Evolutionary conservation across 2,113 vertebrate genomes (phyloP).

Genomic region (Falco punctatus): DNA sequence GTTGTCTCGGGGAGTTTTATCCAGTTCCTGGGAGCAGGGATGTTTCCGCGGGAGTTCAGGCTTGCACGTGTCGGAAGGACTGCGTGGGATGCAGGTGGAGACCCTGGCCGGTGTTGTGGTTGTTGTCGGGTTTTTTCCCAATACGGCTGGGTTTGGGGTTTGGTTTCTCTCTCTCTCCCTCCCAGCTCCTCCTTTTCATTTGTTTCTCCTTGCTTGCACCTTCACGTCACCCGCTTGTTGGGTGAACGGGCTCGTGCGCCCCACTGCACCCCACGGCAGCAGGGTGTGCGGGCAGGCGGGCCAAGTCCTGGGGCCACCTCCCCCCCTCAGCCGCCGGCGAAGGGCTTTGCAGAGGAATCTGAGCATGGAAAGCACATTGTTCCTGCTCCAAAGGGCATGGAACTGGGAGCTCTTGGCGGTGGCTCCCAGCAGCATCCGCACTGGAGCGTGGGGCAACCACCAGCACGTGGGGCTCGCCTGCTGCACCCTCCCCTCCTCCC

Average conservation of each 20-base stretch:
- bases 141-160: background rate
- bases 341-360: background rate
- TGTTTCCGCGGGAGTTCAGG: background rate
- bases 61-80: background rate
- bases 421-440: fast-evolving
- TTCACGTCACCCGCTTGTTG: fast-evolving
- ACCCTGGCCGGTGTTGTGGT: background rate
- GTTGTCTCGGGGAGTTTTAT: background rate
- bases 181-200: background rate
- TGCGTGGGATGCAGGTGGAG: constrained; percentile 1
- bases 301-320: background rate
- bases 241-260: fast-evolving
- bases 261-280: background rate
- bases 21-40: background rate
- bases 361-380: fast-evolving
- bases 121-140: background rate
- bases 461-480: fast-evolving
- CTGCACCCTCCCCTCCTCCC: background rate
- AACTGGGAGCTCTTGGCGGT: fast-evolving
- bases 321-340: background rate
- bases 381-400: background rate
- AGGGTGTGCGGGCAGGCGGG: fast-evolving
- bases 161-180: background rate
- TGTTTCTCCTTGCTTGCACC: background rate
- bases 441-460: fast-evolving